Conservation (phyloP, 2,888 invertebrate genomes). For the Mamestra brassicae region DNA sequence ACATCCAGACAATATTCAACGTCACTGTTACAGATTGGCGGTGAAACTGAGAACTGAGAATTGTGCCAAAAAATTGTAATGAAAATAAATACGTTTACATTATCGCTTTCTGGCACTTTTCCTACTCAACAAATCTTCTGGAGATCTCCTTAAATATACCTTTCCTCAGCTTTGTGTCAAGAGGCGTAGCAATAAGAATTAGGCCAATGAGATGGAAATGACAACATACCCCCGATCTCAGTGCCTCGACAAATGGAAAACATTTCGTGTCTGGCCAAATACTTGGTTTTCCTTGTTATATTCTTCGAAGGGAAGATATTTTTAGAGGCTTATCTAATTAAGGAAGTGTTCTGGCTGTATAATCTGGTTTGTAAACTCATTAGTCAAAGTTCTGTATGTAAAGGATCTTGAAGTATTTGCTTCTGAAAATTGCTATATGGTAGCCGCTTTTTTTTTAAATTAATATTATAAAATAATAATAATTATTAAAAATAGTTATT, state of each 20-base stretch:
- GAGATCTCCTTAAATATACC: conserved; percentile 6
- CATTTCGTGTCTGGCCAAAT: conserved; percentile 13
- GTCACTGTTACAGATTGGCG: not conserved
- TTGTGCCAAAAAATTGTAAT: not conserved
- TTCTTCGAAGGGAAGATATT: not conserved
- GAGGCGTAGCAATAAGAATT: conserved; percentile 26
- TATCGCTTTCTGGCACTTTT: conserved; percentile 1
- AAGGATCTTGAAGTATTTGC: too few species aligned
- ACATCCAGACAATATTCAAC: not conserved
- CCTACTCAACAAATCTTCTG: not conserved
- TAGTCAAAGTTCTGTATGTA: not conserved
- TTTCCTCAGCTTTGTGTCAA: not conserved
- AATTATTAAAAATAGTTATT: too few species aligned
- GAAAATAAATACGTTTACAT: not conserved
- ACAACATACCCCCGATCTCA: conserved; percentile 25
- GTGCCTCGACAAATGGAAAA: conserved; percentile 19
- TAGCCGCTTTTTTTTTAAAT: too few species aligned
- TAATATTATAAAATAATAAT: too few species aligned
- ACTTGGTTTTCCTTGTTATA: conserved; percentile 25
- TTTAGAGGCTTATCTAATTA: not conserved
- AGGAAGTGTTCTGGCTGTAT: not conserved
- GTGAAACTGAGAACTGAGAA: not conserved
- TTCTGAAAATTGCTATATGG: too few species aligned
- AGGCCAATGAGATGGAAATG: conserved; percentile 46
- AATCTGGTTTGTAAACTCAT: not conserved